Base-by-base conservation (phyloP, 92 coral and sea anemone species). In the Zoanthus sociatus region DNA sequence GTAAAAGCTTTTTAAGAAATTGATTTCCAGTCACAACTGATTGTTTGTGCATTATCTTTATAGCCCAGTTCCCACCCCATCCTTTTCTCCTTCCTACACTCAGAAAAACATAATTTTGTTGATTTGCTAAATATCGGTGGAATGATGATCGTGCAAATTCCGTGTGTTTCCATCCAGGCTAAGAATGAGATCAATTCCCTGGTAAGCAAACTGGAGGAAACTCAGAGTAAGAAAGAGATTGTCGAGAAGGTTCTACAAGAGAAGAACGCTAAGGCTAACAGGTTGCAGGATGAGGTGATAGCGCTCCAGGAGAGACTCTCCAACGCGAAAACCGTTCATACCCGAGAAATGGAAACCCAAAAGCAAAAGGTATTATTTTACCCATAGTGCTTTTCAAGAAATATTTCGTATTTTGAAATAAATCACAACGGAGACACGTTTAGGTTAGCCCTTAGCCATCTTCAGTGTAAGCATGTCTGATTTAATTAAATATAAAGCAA, bases 221-320 rank as follows among this genome's bases (percentile, higher is more conserved):
- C 92, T 77, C 90, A 89, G 83, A 92, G 74, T 18, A 94, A 90
- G 90, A 92, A 92, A 72, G 92, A 88, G 88, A 73, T 89, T 42
- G 82, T 96, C 54, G 99, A 96, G 77, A 96, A 91, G 82, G 91
- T 93, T 60, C 92, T 95, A n/a, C 91, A 90, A 16, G 95, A 96
- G 78, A 95, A 96, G 88, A 95, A 92, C 77, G 71, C 94, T 8
- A 92, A 91, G 77, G 92, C 93, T 10, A 95, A 92, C 33, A 90
- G 89, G 46, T 90, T 96, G 9, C 96, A 96, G 71, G 95, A 96
- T 17, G 99, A 96, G 67, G 95, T 96, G 20, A 81, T 82, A 30
- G 88, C 79, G 33, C 91, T 96, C 55, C 95, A 95, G 75, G 95
- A 95, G 51, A 94, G 94, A 70, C 92, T 95, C 46, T 89, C 95